Conservation (phyloP, 2,113 vertebrate genomes). For the Datnioides undecimradiatus region DNA sequence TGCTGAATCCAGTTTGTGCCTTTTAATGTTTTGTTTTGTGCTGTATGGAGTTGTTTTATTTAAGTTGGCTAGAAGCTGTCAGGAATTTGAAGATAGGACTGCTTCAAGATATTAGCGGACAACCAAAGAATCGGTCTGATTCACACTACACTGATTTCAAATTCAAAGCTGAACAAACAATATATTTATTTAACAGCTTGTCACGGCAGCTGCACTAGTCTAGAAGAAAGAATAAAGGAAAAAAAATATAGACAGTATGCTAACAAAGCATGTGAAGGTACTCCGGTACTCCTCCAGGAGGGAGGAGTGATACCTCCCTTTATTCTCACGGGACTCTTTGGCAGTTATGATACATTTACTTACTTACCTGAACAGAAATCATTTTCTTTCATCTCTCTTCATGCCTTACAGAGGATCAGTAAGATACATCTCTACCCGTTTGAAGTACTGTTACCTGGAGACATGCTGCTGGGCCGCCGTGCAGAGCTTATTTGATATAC, state of each 20-base stretch:
- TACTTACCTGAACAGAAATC: slow-evolving; percentile 72
- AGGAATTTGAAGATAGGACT: background rate
- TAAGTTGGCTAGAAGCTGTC: background rate
- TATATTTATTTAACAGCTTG: slow-evolving; percentile 14
- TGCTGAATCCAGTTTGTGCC: background rate
- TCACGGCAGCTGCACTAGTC: background rate
- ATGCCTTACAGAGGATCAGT: slow-evolving; percentile 65
- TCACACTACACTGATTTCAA: background rate
- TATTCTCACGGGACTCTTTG: slow-evolving; percentile 61
- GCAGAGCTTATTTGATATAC: slow-evolving; percentile 75
- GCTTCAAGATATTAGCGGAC: background rate
- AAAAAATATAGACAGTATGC: background rate
- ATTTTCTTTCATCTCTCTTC: slow-evolving; percentile 71
- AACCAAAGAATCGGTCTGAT: slow-evolving; percentile 8
- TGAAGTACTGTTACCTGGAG: slow-evolving; percentile 75
- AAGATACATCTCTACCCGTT: slow-evolving; percentile 66
- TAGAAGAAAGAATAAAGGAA: background rate
- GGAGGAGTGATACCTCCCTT: slow-evolving; percentile 45
- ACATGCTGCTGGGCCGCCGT: slow-evolving; percentile 59
- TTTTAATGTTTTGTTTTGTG: background rate
- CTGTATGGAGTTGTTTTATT: background rate
- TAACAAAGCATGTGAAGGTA: slow-evolving; percentile 44
- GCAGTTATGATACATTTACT: slow-evolving; percentile 78
- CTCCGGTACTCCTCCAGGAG: slow-evolving; percentile 37
- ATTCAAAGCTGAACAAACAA: slow-evolving; percentile 24